A percentile compares a stretch with the other conserved stretches of the same genome.
Conservation (phyloP, 2,113 vertebrate genomes). For the Sinocyclocheilus anshuiensis region DNA sequence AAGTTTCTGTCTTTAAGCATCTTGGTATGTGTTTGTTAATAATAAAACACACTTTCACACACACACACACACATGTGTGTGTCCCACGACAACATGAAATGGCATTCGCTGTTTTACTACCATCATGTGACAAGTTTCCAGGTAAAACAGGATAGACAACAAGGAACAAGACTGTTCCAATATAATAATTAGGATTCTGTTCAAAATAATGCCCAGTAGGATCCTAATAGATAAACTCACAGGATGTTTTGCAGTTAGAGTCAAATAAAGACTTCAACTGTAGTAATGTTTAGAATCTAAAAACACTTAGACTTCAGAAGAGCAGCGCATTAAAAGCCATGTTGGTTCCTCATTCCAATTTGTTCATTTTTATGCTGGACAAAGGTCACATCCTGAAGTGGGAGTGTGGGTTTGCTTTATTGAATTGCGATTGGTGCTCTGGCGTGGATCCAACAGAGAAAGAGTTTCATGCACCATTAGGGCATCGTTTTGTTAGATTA, state of each 20-base stretch:
- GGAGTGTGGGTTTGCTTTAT: conserved; percentile 11
- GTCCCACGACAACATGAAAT: no score
- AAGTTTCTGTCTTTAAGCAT: no score
- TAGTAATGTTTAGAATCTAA: background rate
- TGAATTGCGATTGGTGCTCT: conserved; percentile 1
- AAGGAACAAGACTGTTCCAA: background rate
- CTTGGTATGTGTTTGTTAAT: no score
- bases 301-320: background rate
- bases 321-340: background rate
- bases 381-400: background rate
- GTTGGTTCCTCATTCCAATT: background rate
- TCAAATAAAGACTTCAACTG: background rate
- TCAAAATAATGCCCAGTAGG: background rate
- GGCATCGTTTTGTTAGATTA: background rate
- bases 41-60: no score
- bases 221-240: background rate
- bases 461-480: background rate
- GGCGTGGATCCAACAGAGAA: background rate
- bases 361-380: background rate
- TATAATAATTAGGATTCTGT: background rate
- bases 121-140: background rate
- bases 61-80: no score
- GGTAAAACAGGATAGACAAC: background rate
- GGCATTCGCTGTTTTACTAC: background rate
- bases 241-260: background rate